Evolutionary conservation across 2,113 vertebrate species (phyloP), one percentile per base, ranked within the genome.

Genomic region (Phyllostomus discolor): DNA sequence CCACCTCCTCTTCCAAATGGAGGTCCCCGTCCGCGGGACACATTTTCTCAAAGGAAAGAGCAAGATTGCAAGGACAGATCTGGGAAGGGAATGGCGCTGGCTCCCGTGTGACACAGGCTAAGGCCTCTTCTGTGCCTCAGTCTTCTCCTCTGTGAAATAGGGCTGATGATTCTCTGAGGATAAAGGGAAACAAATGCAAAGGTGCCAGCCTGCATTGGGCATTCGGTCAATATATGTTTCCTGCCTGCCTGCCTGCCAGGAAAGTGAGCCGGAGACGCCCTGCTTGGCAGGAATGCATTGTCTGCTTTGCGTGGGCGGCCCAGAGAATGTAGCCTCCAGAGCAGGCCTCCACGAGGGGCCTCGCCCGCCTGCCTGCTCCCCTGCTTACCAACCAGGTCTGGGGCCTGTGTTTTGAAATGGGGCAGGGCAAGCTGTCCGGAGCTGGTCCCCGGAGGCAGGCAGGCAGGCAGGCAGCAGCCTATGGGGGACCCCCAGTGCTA

Each of bases 391-490:
- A 26, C 16, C 6, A 48, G 78, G 38, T 48, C 76, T 52, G 85
- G 73, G 38, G 43, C 33, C 31, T 43, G n/a, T 41, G 33, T 52
- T 81, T 78, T 11, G 54, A 33, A 69, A 50, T 35, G 41, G 78
- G 90, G 88, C 93, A 59, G 95, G 67, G 97, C 86, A 88, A 90
- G 78, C 96, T 75, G 94, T 84, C 95, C 85, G 86, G 81, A 43
- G 52, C 95, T 92, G 93, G 43, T 90, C 72, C 72, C 92, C 76
- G 43, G 88, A 64, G 85, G 95, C 91, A 92, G 43, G 20, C 89
- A 64, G 85, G 95, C 91, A 92, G 43, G 20, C 89, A 33, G 24
- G 0, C 35, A 3, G 8, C 87, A 89, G 66, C 50, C 96, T 95
- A 93, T 94, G 89, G 95, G 41, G 84, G 62, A 7, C 57, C 48